A percentile compares a stretch with the other conserved stretches of the same genome.
Evolutionary conservation across 2,797 vertebrate species (phyloP).

Genomic region (Denticeps clupeoides): DNA sequence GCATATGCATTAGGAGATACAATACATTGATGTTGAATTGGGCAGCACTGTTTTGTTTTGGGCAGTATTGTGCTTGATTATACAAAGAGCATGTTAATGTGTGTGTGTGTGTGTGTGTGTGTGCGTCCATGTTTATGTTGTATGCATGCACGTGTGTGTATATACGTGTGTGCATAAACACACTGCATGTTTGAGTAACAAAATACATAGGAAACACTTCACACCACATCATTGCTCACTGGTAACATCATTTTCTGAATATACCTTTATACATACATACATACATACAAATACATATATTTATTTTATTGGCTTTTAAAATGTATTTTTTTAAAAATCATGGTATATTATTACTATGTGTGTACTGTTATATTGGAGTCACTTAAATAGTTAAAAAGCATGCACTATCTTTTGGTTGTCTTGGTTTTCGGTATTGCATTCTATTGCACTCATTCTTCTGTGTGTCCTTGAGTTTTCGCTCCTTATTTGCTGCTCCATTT

Average conservation of each 20-base stretch:
- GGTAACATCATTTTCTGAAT: constrained; percentile 45
- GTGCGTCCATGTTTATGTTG: constrained; percentile 1
- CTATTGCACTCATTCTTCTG: constrained; percentile 16
- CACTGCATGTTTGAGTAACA: constrained; percentile 4
- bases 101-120: constrained; percentile 11
- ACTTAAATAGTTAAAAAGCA: constrained; percentile 48
- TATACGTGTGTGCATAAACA: neutral
- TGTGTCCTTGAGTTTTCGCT: neutral
- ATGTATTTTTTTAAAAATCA: constrained; percentile 57
- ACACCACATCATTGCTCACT: constrained; percentile 34
- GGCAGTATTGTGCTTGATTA: constrained; percentile 38
- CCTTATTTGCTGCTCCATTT: constrained; percentile 3
- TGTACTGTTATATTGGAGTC: constrained; percentile 50
- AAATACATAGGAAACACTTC: constrained; percentile 25
- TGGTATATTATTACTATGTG: constrained; percentile 53
- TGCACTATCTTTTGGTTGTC: constrained; percentile 55
- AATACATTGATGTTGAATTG: constrained; percentile 24
- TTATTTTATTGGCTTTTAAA: constrained; percentile 40
- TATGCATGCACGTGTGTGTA: neutral
- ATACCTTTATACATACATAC: constrained; percentile 46
- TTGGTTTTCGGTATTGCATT: constrained; percentile 45
- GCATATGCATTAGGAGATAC: constrained; percentile 31
- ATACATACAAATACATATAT: constrained; percentile 37
- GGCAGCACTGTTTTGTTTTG: constrained; percentile 28
- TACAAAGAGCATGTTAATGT: constrained; percentile 18